Base-by-base conservation (phyloP, 2,888 invertebrate species). In the Drymonia ruficornis region DNA sequence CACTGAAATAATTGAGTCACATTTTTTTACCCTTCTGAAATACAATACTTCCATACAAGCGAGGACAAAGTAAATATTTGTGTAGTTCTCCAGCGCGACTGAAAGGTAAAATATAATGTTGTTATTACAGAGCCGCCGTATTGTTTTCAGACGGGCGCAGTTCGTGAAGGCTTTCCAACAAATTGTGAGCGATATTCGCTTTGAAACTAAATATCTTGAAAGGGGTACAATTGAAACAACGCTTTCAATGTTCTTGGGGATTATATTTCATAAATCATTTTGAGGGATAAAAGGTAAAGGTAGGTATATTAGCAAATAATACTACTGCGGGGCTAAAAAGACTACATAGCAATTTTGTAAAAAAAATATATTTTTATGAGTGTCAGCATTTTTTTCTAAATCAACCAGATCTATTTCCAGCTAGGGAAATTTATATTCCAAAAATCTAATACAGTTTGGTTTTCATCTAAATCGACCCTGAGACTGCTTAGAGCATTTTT, bases 141-240 rank as follows among this genome's bases (percentile, higher is more conserved):
- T 36, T 36, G 13, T 36, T 36, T 12, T 12, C 9, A 12, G 36
- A 4, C 36, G 36, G 36, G 36, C 9, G 36, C 36, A 36, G 36
- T 36, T 36, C 36, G n/a, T n/a, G 36, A 3, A 54, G 42, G 54
- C 55, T 45, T 59, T 54, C 54, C 53, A 40, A 52, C 23, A 44
- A 50, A 50, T 45, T 53, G 50, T 42, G 50, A 45, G 11, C 44
- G n/a, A 59, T 46, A 53, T n/a, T 29, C 16, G 45, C 50, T 63
- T 63, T 53, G 34, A 47, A 63, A 63, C 46, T 57, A 50, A 49
- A 62, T 55, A 50, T 42, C 16, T 40, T 50, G 9, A 31, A 12
- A 47, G 5, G 23, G 28, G 7, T 38, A 38, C 11, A n/a, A 31
- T 31, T 31, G 31, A 31, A n/a, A n/a, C 36, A 36, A n/a, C 36